phyloP scores from a whole-genome alignment of 2,113 vertebrate genomes.

The Hippotragus niger region DNA sequence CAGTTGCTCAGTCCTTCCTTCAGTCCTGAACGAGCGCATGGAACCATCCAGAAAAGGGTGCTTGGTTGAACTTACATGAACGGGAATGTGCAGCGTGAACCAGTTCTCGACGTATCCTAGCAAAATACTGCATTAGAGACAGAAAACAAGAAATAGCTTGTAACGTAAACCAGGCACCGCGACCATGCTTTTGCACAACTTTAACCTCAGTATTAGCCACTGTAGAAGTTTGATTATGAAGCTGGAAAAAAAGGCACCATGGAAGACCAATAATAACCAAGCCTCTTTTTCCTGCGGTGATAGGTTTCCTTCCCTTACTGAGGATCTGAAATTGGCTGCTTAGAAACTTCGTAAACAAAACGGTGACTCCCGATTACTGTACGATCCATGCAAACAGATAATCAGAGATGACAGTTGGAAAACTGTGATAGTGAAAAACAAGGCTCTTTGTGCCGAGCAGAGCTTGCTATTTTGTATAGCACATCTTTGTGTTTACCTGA shows the following conservation, averaged over 20 bases:
- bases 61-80: background rate
- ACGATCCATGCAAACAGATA: background rate
- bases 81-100: background rate
- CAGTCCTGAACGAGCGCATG: background rate
- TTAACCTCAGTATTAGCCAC: background rate
- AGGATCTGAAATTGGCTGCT: background rate
- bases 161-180: background rate
- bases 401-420: background rate
- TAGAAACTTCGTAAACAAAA: background rate
- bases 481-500: background rate
- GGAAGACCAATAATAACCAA: background rate
- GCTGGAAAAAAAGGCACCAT: background rate
- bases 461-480: background rate
- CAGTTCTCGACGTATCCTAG: background rate
- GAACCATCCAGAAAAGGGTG: background rate
- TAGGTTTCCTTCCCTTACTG: background rate
- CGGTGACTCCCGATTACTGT: background rate
- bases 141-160: background rate
- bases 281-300: background rate
- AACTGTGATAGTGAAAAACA: background rate
- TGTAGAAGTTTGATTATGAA: slow-evolving; percentile 21
- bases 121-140: background rate
- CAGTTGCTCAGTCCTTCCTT: background rate
- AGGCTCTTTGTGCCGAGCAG: background rate
- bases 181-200: background rate